Percentiles rank a stretch among this genome's conserved stretches.
These are phyloP conservation scores for Bagarius yarrelli DNA, from an alignment of 2,113 vertebrate genomes.

Conservation along the genomic window DNA sequence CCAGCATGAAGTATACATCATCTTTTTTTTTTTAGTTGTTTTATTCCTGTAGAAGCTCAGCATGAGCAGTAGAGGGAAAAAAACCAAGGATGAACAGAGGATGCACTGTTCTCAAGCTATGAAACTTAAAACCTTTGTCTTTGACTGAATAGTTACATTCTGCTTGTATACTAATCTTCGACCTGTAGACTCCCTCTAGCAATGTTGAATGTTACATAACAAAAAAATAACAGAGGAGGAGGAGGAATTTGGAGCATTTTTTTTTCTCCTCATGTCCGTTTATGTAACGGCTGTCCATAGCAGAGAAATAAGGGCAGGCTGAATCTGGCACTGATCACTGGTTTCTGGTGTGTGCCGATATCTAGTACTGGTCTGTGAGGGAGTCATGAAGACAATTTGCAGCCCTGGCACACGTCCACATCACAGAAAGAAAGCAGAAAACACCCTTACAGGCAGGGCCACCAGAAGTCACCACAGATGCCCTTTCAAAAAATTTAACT, in stretches of 20 bases:
- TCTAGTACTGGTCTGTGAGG: not conserved
- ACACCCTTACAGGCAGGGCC: not conserved
- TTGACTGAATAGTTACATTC: not conserved
- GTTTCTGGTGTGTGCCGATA: not conserved
- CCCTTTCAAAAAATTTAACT: not conserved
- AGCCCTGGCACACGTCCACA: not conserved
- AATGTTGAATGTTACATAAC: conserved; percentile 37
- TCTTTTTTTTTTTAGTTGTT: not conserved
- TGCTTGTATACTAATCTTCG: not conserved
- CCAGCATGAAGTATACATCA: not conserved
- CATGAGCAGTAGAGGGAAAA: not conserved
- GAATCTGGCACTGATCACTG: not conserved
- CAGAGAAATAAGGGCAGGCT: conserved; percentile 27
- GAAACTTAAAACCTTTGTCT: not conserved
- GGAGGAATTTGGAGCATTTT: not conserved
- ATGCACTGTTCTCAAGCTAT: not conserved
- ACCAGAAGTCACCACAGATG: not conserved
- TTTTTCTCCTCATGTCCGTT: conserved; percentile 16
- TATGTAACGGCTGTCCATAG: conserved; percentile 40
- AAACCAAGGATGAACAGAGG: too few species aligned
- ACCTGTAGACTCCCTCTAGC: not conserved
- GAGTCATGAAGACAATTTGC: not conserved
- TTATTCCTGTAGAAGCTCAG: not conserved
- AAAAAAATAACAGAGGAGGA: not conserved
- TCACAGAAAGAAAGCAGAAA: not conserved